phyloP scores from a whole-genome alignment of 2,797 vertebrate genomes.

The Diplodus puntazzo region DNA sequence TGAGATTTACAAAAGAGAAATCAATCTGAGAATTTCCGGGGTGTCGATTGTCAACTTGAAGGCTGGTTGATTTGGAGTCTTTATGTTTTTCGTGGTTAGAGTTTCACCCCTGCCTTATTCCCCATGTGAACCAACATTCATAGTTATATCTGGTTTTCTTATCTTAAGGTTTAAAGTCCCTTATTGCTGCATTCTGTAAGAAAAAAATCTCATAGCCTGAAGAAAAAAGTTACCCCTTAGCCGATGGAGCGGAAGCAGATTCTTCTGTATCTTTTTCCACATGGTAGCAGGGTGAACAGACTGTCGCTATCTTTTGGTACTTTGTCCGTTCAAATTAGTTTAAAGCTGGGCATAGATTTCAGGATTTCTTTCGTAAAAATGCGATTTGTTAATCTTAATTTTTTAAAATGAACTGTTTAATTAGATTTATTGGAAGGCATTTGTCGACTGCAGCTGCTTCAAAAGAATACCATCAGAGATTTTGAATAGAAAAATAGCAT shows the following conservation, averaged over 20 bases:
- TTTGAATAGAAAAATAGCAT: no score
- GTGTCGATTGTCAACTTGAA: neutral
- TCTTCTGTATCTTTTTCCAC: no score
- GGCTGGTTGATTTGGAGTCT: neutral
- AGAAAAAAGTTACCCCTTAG: no score
- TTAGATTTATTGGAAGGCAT: neutral
- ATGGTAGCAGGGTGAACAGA: no score
- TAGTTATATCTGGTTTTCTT: neutral
- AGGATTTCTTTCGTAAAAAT: neutral
- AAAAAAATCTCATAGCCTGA: no score
- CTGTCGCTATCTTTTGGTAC: neutral
- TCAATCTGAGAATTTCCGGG: neutral
- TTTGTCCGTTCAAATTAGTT: neutral
- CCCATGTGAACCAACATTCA: no score
- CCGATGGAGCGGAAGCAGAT: no score
- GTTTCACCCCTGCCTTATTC: no score
- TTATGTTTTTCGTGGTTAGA: no score
- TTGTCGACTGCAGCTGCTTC: neutral
- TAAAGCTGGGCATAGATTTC: neutral
- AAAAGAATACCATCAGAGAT: neutral
- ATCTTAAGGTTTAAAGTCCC: neutral
- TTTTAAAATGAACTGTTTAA: neutral
- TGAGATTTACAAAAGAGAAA: neutral
- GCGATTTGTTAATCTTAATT: neutral
- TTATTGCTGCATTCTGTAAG: no score